Evolutionary conservation across 2,797 vertebrate genomes (phyloP), one percentile per base, ranked within the genome.

Genomic region (Premnoplex brunnescens): DNA sequence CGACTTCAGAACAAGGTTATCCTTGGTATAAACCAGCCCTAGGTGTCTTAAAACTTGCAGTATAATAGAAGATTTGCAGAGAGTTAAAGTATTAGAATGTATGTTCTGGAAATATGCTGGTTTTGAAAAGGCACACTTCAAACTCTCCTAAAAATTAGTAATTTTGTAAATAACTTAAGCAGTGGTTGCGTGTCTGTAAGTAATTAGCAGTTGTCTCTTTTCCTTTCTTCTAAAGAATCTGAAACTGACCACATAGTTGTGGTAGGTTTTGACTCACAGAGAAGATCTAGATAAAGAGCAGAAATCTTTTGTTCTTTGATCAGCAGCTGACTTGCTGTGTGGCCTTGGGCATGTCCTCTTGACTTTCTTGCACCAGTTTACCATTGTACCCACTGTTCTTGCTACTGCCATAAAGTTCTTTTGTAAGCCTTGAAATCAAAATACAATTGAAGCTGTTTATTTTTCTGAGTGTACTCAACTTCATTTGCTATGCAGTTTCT

Each of bases 261-360:
- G 85, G 54, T 36, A 62, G 46, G 32, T 69, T 93, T 83, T 92
- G 64, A 92, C 72, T 92, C 75, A 58, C 15, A 17, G 10, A n/a
- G 64, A 83, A 64, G 48, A 37, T 52, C 23, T 75, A 79, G 89
- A 95, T 95, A 85, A 89, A 68, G 24, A 91, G 56, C 32, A 80
- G 89, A 92, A 95, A 83, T 68, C 58, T 88, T 91, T 88, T 92
- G 89, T 91, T 93, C 55, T 71, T 67, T 14, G 12, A 71, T 93
- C 68, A 88, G 34, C 52, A 71, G 27, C 59, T 95, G 59, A 77
- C 41, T 83, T 56, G 52, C 44, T 55, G 1, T 34, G 15, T 85
- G 56, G 37, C 81, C 64, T 83, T 80, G 49, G 46, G 49, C 75
- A 85, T n/a, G 74, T 93, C 60, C 54, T 62, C 51, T 76, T 83